Evolutionary conservation across 2,888 invertebrate genomes (phyloP), one percentile per base, ranked within the genome.

Genomic region (Osedax frankpressi): DNA sequence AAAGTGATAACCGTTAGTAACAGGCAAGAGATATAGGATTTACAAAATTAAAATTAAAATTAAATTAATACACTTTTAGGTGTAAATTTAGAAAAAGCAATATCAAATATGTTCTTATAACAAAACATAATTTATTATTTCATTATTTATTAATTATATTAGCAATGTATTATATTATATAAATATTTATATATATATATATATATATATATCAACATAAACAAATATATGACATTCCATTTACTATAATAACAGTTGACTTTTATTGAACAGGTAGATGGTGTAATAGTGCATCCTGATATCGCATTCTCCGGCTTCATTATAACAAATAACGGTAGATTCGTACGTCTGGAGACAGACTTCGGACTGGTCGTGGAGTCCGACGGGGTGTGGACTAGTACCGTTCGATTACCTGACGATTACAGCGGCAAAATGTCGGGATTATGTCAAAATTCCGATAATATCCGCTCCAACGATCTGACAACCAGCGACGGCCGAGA

Each of bases 271-370:
- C 69, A 69, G 69, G 69, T 69, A 25, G 69, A 69, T 30, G 69
- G 29, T 11, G 24, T 14, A 11, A 28, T 69, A 28, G 69, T 69
- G 11, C 30, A 69, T n/a, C 69, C 69, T 11, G 69, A 69, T n/a
- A n/a, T 69, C 2, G 6, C 29, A 25, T 28, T 29, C 27, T 30
- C 69, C 2, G 62, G 72, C n/a, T 24, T 73, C 14, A 70, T 24
- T 44, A 70, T 73, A 25, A 19, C n/a, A 1, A 73, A 30, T 6
- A 73, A 44, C 70, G 73, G 73, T 3, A 24, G 28, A 3, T 70
- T 70, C 69, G 70, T 70, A n/a, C 73, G 73, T n/a, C 27, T 73
- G 59, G 73, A 30, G 2, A 73, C 73, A n/a, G 60, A 70, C 73
- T 73, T 70, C 28, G 59, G 70, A 25, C 60, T 73, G 73, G 25